Percentiles rank a stretch among this genome's conserved stretches.
phyloP scores from a whole-genome alignment of 2,888 invertebrate species.

The Lithodes maja region DNA sequence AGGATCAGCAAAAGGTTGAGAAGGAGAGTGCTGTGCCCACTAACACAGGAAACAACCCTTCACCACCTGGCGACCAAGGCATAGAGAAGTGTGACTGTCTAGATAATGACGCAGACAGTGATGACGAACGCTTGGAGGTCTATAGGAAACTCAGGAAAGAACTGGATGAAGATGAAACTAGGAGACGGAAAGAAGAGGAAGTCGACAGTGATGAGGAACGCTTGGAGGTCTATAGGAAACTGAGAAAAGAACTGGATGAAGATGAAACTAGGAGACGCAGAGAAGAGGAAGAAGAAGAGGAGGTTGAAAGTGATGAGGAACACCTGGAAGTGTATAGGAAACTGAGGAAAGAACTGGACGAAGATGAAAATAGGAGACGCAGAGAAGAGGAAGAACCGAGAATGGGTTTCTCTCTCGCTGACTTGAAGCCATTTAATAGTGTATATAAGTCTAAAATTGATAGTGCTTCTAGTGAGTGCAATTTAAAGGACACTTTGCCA shows the following conservation, averaged over 20 bases:
- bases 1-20: no score
- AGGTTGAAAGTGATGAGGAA: neutral
- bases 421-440: neutral
- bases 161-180: constrained; percentile 40
- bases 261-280: constrained; percentile 12
- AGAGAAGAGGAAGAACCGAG: neutral
- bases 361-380: neutral
- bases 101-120: constrained; percentile 27
- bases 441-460: neutral
- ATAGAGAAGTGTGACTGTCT: neutral
- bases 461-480: neutral
- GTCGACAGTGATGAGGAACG: constrained; percentile 48
- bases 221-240: constrained; percentile 24
- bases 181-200: neutral
- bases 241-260: constrained; percentile 38
- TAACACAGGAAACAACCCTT: no score
- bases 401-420: neutral
- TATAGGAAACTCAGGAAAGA: constrained; percentile 41
- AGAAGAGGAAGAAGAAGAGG: neutral
- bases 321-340: neutral
- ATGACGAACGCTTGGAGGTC: constrained; percentile 35
- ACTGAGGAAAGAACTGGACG: neutral
- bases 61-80: no score
- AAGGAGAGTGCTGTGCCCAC: no score
- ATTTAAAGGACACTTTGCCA: neutral